Percentiles rank a stretch among this genome's conserved stretches.
phyloP scores from a whole-genome alignment of 1,140 invertebrate genomes.

The Dendroctonus valens region DNA sequence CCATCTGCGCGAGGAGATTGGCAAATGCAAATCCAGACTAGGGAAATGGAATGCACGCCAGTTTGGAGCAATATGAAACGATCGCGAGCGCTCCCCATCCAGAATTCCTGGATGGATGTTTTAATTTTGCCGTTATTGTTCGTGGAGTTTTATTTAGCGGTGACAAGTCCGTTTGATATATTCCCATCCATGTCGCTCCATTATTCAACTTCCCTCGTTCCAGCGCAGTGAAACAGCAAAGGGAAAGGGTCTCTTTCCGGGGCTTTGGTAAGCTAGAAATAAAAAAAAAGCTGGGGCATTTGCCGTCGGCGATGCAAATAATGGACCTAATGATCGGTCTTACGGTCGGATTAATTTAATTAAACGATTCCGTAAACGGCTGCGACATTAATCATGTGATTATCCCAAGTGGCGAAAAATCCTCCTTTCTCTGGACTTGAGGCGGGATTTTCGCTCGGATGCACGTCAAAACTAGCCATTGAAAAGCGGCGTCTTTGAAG shows the following conservation, averaged over 20 bases:
- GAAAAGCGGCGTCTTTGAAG: too few relatives aligned
- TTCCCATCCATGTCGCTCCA: too few relatives aligned
- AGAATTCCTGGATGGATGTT: too few relatives aligned
- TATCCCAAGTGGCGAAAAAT: conserved; percentile 23
- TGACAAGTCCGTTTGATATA: too few relatives aligned
- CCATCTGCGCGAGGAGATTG: too few relatives aligned
- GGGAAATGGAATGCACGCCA: not conserved
- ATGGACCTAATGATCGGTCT: conserved; percentile 25
- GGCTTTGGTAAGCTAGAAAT: conserved; percentile 6
- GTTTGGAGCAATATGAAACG: not conserved
- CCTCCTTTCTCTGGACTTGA: not conserved
- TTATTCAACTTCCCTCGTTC: too few relatives aligned
- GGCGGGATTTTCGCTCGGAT: not conserved
- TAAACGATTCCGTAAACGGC: conserved; percentile 26
- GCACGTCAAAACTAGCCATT: too few relatives aligned
- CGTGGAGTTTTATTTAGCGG: too few relatives aligned
- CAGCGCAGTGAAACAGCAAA: too few relatives aligned
- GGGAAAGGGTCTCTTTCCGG: conserved; percentile 5
- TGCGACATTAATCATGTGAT: conserved; percentile 27
- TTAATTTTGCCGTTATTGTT: too few relatives aligned
- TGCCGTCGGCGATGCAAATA: conserved; percentile 16
- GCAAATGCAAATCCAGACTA: too few relatives aligned
- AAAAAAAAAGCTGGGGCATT: conserved; percentile 8
- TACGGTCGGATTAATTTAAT: conserved; percentile 29
- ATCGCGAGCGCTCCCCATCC: too few relatives aligned